Base-by-base conservation (phyloP, 2,113 vertebrate species). In the Synchiropus splendidus region DNA sequence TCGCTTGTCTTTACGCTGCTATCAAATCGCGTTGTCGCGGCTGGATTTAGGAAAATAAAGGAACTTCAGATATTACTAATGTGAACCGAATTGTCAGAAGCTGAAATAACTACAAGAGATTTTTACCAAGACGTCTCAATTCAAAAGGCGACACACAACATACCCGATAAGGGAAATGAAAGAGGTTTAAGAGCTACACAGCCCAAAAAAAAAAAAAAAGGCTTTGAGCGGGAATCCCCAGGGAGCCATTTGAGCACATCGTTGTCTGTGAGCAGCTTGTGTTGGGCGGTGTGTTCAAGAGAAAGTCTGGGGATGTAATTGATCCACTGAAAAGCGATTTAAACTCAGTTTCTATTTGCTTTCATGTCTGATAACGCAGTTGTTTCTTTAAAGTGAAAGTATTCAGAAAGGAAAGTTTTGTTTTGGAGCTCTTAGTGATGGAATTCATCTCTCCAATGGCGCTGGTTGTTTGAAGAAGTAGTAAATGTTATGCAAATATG, bases 321-420 rank as follows among this genome's bases (percentile, higher is more conserved):
- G 58, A 77, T 69, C 67, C 51, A 39, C 65, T 53, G 54, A 66
- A 61, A 51, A 49, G 16, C 8, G 36, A 54, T 65, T 64, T 58
- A 55, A 53, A 50, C 40, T 11, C 36, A 1, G 12, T 16, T 9
- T 55, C 36, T 39, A 42, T 55, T 60, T 16, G 11, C 43, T 70
- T 64, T 64, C 16, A 56, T 58, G 40, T 48, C 37, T 48, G 45
- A 36, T 36, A 59, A 45, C 14, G n/a, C n/a, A 21, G 54, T 56
- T 41, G 56, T 65, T 18, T 32, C 16, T 41, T 37, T 30, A 27
- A 57, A 45, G 16, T 50, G 12, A 16, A 3, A 13, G 12, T 56
- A 45, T 39, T 36, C 15, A 34, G 35, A 18, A 10, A 15, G 16
- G 9, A 16, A 53, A 35, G 13, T 41, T 45, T 18, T 34, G 21